Base-by-base conservation (phyloP, 2,797 vertebrate species). In the Cheirogaleus major region DNA sequence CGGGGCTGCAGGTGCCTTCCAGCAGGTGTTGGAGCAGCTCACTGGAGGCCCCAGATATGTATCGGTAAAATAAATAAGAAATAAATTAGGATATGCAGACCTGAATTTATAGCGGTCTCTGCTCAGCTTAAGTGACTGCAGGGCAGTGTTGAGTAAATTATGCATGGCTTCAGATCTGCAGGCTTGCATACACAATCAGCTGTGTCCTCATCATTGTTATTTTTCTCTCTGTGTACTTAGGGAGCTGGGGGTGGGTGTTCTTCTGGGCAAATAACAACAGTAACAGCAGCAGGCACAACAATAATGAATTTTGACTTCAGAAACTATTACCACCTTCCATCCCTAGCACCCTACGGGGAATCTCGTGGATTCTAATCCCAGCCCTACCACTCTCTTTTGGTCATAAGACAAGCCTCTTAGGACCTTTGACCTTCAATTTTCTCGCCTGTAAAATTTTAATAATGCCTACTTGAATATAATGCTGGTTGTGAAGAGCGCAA, bases 21-120 rank as follows among this genome's bases (percentile, higher is more conserved):
- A 59, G 83, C 86, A 79, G 87, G 67, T 88, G 63, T n/a, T 61
- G 57, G 85, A 87, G 89, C 61, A 88, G 50, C 84, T 95, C 20
- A 2, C 85, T 70, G 65, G 85, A 93, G 92, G 52, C 85, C 55
- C 72, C 67, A 55, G 93, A 43, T 93, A 52, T 72, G 84, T 85
- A 95, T 95, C 96, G 72, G 84, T 90, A 94, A 96, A 97, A 97
- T 96, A 98, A 97, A 95, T 94, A 98, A 97, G 96, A 97, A 96
- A 97, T 96, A 97, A 98, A 97, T 97, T 96, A 98, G 69, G 5
- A 23, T 73, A 43, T 89, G 96, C 90, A 93, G 89, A 78, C 89
- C 69, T 84, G 96, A 96, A 96, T 97, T 96, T 95, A 95, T 82
- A 86, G 92, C 32, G 30, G 73, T 70, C 83, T 93, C 75, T 89